Conservation (phyloP, 2,888 invertebrate species). For the Mimas tiliae region DNA sequence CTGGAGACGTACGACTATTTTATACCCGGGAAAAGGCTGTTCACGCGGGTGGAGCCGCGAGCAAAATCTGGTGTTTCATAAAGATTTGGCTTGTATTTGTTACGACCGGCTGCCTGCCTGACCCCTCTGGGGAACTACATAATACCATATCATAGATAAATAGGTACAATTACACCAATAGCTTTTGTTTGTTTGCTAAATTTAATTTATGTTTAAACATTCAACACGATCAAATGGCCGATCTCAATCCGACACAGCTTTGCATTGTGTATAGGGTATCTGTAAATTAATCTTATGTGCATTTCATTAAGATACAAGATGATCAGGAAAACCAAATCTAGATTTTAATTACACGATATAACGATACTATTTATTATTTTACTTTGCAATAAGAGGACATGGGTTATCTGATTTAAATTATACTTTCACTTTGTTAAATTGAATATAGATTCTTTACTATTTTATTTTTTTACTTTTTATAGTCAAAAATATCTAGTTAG, state of each 20-base stretch:
- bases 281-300: neutral
- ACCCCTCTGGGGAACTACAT: too few species aligned
- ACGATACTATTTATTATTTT: neutral
- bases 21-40: too few species aligned
- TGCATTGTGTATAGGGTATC: neutral
- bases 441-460: neutral
- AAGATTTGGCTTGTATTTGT: too few species aligned
- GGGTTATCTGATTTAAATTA: neutral
- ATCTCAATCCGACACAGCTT: neutral
- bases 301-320: neutral
- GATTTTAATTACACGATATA: neutral
- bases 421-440: neutral
- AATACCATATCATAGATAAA: too few species aligned
- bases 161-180: neutral
- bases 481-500: neutral
- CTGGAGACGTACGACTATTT: too few species aligned
- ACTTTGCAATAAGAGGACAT: neutral
- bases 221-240: neutral
- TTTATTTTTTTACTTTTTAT: neutral
- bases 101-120: too few species aligned
- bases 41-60: too few species aligned
- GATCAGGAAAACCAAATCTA: neutral
- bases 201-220: neutral
- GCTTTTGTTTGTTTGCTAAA: neutral
- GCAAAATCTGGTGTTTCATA: too few species aligned